Conservation (phyloP, 2,797 vertebrate species). For the Melanotaenia parkinsoni region DNA sequence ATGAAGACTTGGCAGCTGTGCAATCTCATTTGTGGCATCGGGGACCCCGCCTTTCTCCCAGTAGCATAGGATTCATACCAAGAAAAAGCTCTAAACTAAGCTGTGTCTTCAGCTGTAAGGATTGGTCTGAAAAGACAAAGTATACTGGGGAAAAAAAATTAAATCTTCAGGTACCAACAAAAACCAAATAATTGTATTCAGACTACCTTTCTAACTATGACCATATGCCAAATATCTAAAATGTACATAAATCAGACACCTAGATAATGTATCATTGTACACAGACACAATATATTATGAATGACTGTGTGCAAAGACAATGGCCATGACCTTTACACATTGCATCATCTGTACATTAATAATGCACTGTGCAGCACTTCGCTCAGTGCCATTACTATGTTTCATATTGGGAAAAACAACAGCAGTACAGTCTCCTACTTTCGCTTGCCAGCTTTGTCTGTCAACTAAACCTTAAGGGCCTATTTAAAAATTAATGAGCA, state of each 20-base stretch:
- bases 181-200: neutral
- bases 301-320: conserved; percentile 59
- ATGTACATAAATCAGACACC: conserved; percentile 3
- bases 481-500: conserved; percentile 84
- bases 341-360: conserved; percentile 82
- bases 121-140: conserved; percentile 13
- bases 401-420: conserved; percentile 78
- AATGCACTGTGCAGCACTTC: conserved; percentile 81
- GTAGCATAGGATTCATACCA: conserved; percentile 37
- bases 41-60: conserved; percentile 36
- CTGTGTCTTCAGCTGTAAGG: conserved; percentile 40
- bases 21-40: conserved; percentile 56
- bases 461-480: conserved; percentile 82
- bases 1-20: conserved; percentile 57
- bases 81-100: conserved; percentile 55
- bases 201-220: neutral
- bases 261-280: conserved; percentile 14
- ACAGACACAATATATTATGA: conserved; percentile 42
- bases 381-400: conserved; percentile 74
- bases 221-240: conserved; percentile 19
- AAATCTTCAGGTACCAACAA: neutral
- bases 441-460: conserved; percentile 79
- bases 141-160: neutral
- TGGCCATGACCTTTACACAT: conserved; percentile 77
- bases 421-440: conserved; percentile 71